Evolutionary conservation across 2,113 vertebrate species (phyloP).

Genomic region (Uropsilus gracilis): DNA sequence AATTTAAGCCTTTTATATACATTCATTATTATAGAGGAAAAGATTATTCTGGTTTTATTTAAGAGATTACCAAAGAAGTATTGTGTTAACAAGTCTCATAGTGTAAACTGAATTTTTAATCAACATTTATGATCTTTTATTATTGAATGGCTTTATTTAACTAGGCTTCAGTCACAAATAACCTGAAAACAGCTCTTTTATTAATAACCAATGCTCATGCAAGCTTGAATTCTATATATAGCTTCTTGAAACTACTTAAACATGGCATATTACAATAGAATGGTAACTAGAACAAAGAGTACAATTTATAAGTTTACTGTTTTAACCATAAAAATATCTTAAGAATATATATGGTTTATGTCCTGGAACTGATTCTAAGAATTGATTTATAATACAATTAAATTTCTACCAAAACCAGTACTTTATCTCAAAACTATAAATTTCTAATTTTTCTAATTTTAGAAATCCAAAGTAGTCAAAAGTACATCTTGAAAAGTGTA

Average conservation of each 20-base stretch:
- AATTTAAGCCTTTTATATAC: background rate
- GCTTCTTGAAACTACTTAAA: background rate
- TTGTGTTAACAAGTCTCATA: constrained; percentile 25
- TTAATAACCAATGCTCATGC: background rate
- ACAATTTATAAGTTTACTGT: background rate
- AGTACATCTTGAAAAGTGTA: too few relatives aligned
- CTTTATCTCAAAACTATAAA: background rate
- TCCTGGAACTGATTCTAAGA: background rate
- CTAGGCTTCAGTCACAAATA: background rate
- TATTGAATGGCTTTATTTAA: background rate
- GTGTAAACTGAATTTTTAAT: constrained; percentile 7
- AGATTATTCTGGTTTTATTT: background rate
- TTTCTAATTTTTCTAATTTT: background rate
- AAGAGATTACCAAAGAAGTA: background rate
- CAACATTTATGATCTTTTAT: background rate
- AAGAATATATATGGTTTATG: background rate
- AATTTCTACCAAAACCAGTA: background rate
- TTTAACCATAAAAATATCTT: background rate
- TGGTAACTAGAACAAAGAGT: background rate
- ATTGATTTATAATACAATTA: constrained; percentile 20
- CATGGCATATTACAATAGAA: background rate
- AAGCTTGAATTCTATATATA: background rate
- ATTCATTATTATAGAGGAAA: background rate
- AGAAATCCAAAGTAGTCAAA: constrained; percentile 6
- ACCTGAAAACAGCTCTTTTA: background rate